These are phyloP conservation scores for Nephrocerus scutellatus DNA, from an alignment of 2,888 invertebrate genomes.

Conservation along the genomic window DNA sequence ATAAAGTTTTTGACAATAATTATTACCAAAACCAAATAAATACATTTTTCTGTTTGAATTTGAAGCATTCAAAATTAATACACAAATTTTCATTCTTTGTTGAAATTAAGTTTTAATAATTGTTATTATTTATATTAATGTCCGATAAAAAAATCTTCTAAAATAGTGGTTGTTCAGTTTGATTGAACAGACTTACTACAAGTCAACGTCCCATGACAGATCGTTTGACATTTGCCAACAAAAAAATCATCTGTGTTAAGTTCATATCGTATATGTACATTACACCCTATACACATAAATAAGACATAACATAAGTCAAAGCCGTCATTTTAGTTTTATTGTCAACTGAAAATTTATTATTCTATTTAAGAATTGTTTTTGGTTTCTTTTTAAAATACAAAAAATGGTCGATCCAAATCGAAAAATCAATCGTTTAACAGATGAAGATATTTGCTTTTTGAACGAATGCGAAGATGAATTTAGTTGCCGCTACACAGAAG, in stretches of 20 bases:
- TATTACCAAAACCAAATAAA: conserved; percentile 11
- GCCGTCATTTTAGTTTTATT: too few relatives aligned
- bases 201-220: too few relatives aligned
- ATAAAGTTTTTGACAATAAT: conserved; percentile 6
- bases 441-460: conserved; percentile 55
- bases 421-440: conserved; percentile 50
- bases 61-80: background rate
- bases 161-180: background rate
- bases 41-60: conserved; percentile 3
- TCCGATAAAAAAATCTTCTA: background rate
- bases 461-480: conserved; percentile 58
- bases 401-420: conserved; percentile 48
- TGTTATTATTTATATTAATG: background rate
- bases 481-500: conserved; percentile 55
- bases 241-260: too few relatives aligned
- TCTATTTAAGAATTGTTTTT: too few relatives aligned
- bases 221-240: too few relatives aligned
- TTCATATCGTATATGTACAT: too few relatives aligned
- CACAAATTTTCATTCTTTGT: background rate
- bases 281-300: too few relatives aligned
- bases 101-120: background rate
- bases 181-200: too few relatives aligned
- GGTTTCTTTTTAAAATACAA: too few relatives aligned
- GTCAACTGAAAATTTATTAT: too few relatives aligned
- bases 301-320: too few relatives aligned